Percentiles rank a stretch among this genome's conserved stretches.
phyloP scores from a whole-genome alignment of 2,888 invertebrate species.

The Heliconius hortense region DNA sequence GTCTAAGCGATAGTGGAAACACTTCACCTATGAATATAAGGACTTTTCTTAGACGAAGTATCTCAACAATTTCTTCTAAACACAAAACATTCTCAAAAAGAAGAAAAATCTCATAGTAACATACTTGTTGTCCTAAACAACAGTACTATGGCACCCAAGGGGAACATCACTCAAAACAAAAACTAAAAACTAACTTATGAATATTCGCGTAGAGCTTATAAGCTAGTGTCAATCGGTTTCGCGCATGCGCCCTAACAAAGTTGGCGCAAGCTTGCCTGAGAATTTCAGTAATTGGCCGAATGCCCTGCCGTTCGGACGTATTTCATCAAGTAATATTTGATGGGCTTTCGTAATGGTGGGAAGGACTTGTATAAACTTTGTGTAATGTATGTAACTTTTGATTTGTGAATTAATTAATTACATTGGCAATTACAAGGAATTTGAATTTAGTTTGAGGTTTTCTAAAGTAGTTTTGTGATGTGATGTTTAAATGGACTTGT shows the following conservation, averaged over 20 bases:
- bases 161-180: slow-evolving; percentile 65
- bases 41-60: neutral
- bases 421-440: neutral
- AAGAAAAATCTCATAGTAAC: slow-evolving; percentile 26
- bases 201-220: slow-evolving; percentile 62
- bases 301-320: slow-evolving; percentile 56
- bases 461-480: slow-evolving; percentile 35
- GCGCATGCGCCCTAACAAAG: slow-evolving; percentile 67
- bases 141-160: slow-evolving; percentile 46
- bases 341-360: slow-evolving; percentile 37
- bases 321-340: slow-evolving; percentile 45
- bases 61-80: neutral
- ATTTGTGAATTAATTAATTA: slow-evolving; percentile 38
- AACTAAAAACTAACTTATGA: slow-evolving; percentile 76
- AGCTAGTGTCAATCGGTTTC: slow-evolving; percentile 68
- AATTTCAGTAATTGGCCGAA: slow-evolving; percentile 75
- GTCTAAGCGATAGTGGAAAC: neutral
- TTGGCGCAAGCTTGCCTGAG: slow-evolving; percentile 61
- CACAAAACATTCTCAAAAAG: slow-evolving; percentile 9
- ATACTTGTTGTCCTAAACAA: slow-evolving; percentile 36
- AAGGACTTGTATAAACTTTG: slow-evolving; percentile 40
- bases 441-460: slow-evolving; percentile 31
- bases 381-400: slow-evolving; percentile 33
- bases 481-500: slow-evolving; percentile 38
- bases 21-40: neutral